These are phyloP conservation scores for Paramuricea clavata DNA, from an alignment of 92 coral and sea anemone genomes.

Conservation along the genomic window DNA sequence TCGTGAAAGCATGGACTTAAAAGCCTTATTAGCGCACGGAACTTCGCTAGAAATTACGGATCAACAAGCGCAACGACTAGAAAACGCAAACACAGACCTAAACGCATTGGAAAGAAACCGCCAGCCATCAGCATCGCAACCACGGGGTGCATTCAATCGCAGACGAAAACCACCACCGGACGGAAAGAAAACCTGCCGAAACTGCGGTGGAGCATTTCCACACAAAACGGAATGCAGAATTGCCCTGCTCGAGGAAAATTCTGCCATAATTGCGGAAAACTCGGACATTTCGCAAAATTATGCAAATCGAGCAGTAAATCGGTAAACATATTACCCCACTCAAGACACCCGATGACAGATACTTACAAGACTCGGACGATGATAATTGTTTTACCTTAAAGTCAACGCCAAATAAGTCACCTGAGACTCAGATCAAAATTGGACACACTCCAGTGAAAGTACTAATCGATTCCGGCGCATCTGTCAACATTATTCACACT, in stretches of 20 bases:
- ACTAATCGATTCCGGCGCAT: background rate
- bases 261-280: slow-evolving; percentile 15
- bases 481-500: background rate
- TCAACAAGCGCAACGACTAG: slow-evolving; percentile 44
- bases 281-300: slow-evolving; percentile 4
- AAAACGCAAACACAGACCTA: background rate
- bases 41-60: slow-evolving; percentile 56
- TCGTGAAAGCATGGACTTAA: slow-evolving; percentile 26
- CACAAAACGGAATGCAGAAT: slow-evolving; percentile 25
- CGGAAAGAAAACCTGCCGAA: background rate
- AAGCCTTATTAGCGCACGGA: slow-evolving; percentile 29
- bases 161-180: background rate
- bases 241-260: slow-evolving; percentile 43
- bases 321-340: slow-evolving; percentile 20
- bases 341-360: slow-evolving; percentile 44
- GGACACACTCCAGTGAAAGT: background rate
- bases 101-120: background rate
- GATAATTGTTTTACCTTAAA: slow-evolving; percentile 20
- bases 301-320: slow-evolving; percentile 14
- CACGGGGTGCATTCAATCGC: background rate
- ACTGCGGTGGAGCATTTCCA: slow-evolving; percentile 51
- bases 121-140: background rate
- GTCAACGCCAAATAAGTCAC: slow-evolving; percentile 10
- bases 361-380: slow-evolving; percentile 46
- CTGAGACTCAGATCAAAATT: slow-evolving; percentile 2